Base-by-base conservation (phyloP, 2,888 invertebrate species). In the Eilema depressum region DNA sequence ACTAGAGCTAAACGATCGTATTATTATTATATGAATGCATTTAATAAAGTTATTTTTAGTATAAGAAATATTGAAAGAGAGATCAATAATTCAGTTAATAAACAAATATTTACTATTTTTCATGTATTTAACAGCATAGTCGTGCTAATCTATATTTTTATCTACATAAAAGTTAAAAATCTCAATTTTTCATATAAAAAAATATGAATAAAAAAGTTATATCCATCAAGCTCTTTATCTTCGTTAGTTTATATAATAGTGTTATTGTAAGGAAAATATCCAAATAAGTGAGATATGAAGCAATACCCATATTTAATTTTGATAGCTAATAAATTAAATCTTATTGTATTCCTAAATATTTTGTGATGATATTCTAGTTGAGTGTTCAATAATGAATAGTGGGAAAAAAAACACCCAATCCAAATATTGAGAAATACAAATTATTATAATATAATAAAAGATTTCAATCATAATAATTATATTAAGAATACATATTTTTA, bases 1-100 rank as follows among this genome's bases (percentile, higher is more conserved):
- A 8, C 41, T 47, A 20, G 20, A 7, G 17, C 47, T 47, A 53
- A 53, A n/a, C n/a, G 8, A n/a, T 53, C 20, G 53, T 1, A 8
- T 70, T 63, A 80, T 80, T 69, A 69, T 68, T 69, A 62, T 71
- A 69, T 62, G 60, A 53, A 69, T 60, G 47, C 28, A 72, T 62
- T 70, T 68, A 56, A 72, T 47, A 28, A 64, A 41, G 57, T 14
- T 65, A 33, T 68, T 59, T 41, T 69, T 77, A 37, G 63, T 26
- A 28, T 68, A 28, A 68, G 20, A 47, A 47, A 70, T 62, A 71
- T 64, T 28, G 57, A 72, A 75, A 63, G 30, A 37, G 28, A 64
- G 25, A 8, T 68, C 59, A 59, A 33, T 71, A 59, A 33, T 71
- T n/a, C 20, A 69, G 41, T 59, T 62, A 47, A 65, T 41, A 28